phyloP scores from a whole-genome alignment of 2,797 vertebrate species.

The Melanogrammus aeglefinus region DNA sequence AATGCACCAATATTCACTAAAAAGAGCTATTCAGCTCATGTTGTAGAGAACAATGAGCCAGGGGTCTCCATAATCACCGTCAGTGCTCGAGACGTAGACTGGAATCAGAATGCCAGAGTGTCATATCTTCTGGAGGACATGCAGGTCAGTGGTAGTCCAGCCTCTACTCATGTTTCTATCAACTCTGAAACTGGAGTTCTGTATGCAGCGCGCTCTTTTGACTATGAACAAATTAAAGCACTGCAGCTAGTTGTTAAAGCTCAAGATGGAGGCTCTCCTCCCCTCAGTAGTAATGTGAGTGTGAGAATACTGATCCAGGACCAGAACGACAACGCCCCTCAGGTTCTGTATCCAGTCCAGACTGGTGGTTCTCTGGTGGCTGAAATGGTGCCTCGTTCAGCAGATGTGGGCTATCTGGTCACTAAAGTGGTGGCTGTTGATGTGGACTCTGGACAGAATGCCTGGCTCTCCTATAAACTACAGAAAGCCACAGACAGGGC shows the following conservation, averaged over 20 bases:
- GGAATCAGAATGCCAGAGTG: constrained; percentile 39
- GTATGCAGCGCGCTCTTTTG: constrained; percentile 16
- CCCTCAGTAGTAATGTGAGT: no score
- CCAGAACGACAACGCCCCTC: no score
- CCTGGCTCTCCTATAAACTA: constrained; percentile 79
- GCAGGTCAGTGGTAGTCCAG: constrained; percentile 14
- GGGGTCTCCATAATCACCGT: constrained; percentile 34
- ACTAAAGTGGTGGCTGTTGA: constrained; percentile 83
- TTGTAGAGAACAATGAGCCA: constrained; percentile 59
- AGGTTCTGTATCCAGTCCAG: constrained; percentile 71
- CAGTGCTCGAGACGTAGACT: constrained; percentile 33
- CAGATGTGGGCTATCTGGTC: constrained; percentile 79
- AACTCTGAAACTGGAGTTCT: constrained; percentile 49
- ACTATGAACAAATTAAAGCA: no score
- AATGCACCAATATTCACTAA: constrained; percentile 32
- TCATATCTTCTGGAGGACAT: constrained; percentile 38
- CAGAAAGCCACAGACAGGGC: constrained; percentile 56
- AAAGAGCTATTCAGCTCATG: constrained; percentile 9
- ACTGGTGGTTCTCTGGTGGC: constrained; percentile 74
- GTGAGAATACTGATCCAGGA: no score
- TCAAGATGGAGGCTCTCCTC: no score
- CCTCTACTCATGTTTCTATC: constrained; percentile 55
- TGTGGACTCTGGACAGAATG: constrained; percentile 78
- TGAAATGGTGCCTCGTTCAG: constrained; percentile 76
- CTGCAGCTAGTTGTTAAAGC: no score